Base-by-base conservation (phyloP, 2,797 vertebrate species). In the Psittacula echo region DNA sequence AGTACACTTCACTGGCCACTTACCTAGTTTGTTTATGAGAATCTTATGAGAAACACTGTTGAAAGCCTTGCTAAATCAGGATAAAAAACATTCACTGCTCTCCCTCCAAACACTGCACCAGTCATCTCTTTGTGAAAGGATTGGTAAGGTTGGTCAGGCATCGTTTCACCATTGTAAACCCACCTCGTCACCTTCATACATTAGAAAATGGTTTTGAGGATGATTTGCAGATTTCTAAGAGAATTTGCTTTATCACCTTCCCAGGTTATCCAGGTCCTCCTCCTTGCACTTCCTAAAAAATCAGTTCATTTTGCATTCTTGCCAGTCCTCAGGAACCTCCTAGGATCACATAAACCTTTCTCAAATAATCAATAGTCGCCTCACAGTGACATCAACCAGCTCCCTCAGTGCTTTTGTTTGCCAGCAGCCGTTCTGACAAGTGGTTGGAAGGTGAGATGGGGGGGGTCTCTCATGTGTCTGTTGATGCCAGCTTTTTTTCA, bases 361-460 rank as follows among this genome's bases (percentile, higher is more conserved):
- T 81, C 34, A 68, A 68, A 75, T 58, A 82, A 79, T 87, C 5
- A 6, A 4, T 76, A 66, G 29, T 34, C 26, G 53, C 13, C 16
- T 90, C 16, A 10, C 62, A 56, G 53, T 66, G 70, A 70, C 24
- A 77, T 53, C 0, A 0, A 30, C 12, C 37, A 51, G 21, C 27
- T 71, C 42, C 42, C 58, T 58, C n/a, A 30, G 22, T 73, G 77
- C 20, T 78, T 83, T 90, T 90, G 11, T 86, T 75, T 87, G 23
- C 37, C 62, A 48, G 62, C 32, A 84, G 66, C 37, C 27, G 65
- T 60, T 53, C 32, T 90, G 32, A 68, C 16, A 47, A 5, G 27
- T 68, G 47, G 5, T 5, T 6, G 2, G 54, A 62, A 81, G 50
- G 37, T 64, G 37, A 84, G 10, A 26, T 82, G 32, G 62, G 32